phyloP scores from a whole-genome alignment of 1,140 invertebrate species.

The Sminthurides bifidus region DNA sequence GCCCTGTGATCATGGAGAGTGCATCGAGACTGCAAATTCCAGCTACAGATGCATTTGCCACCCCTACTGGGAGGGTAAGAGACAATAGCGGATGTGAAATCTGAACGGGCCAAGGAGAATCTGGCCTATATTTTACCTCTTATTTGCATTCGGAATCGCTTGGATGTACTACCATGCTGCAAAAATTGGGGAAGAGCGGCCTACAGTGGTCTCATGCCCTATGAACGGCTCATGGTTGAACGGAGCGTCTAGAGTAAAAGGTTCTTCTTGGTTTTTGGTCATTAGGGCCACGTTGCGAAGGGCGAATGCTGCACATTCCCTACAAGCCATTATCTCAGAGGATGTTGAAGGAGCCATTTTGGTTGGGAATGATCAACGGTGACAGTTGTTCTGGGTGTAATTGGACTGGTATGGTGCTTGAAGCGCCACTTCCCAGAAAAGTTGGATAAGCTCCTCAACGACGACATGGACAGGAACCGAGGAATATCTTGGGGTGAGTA shows the following conservation, averaged over 20 bases:
- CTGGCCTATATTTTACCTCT: neutral
- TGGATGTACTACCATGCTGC: neutral
- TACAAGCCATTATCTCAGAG: constrained; percentile 55
- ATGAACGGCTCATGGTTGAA: neutral
- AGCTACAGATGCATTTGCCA: constrained; percentile 55
- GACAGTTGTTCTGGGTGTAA: constrained; percentile 55
- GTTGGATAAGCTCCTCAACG: constrained; percentile 64
- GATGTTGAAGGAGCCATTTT: constrained; percentile 71
- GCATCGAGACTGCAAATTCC: constrained; percentile 47
- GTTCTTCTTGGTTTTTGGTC: neutral
- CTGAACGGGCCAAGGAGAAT: neutral
- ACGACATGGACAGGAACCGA: constrained; percentile 54
- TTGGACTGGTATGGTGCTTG: constrained; percentile 64
- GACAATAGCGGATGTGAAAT: neutral
- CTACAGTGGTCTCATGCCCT: neutral
- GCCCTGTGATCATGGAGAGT: constrained; percentile 57
- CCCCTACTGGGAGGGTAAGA: constrained; percentile 55
- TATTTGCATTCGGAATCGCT: neutral
- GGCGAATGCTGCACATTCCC: constrained; percentile 50
- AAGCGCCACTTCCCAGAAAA: constrained; percentile 70
- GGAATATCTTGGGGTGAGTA: constrained; percentile 31
- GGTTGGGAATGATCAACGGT: constrained; percentile 68
- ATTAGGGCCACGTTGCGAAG: constrained; percentile 45
- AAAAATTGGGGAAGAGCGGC: neutral
- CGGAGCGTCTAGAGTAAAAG: neutral